Evolutionary conservation across 2,888 invertebrate species (phyloP), one percentile per base, ranked within the genome.

Genomic region (Smittia sp.): DNA sequence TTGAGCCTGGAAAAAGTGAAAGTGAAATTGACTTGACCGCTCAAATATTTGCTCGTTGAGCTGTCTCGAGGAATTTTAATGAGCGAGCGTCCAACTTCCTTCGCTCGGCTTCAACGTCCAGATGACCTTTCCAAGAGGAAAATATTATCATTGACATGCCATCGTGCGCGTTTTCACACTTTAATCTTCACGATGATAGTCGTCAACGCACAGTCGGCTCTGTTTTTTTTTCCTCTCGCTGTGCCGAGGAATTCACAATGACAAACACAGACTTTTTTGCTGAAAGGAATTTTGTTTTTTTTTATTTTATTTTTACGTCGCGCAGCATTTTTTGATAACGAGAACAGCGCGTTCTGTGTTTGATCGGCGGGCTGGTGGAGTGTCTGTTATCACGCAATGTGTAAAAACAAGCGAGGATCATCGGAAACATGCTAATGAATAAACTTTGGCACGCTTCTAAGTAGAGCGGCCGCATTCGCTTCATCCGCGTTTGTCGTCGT

Each of bases 1-100:
- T 22, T 62, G 65, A 73, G 62, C 38, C 25, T 38, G 54, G 52
- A 27, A 73, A 62, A 73, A 73, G 73, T 73, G 73, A 73, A 73
- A 73, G 73, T 73, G 52, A 73, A 39, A 65, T 73, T 46, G 46
- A 11, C n/a, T 15, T 46, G 46, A 6, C 11, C 15, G 11, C 46
- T 46, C 46, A 15, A 46, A 46, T 13, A 13, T 62, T 62, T 62
- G 15, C 20, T 52, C 20, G 52, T 4, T 20, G 52, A 52, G 13
- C 9, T 11, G 32, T 32, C 32, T 32, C 9, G 32, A 32, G 32
- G 32, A 32, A 32, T 32, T 32, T 32, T 32, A 32, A 32, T 32
- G 9, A 32, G 9, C 32, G n/a, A n/a, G n/a, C n/a, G n/a, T n/a
- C n/a, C n/a, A n/a, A n/a, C 9, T 32, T 32, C 32, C 32, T 32